Base-by-base conservation (phyloP, 1,140 invertebrate species). In the Leptoteleia sp. region DNA sequence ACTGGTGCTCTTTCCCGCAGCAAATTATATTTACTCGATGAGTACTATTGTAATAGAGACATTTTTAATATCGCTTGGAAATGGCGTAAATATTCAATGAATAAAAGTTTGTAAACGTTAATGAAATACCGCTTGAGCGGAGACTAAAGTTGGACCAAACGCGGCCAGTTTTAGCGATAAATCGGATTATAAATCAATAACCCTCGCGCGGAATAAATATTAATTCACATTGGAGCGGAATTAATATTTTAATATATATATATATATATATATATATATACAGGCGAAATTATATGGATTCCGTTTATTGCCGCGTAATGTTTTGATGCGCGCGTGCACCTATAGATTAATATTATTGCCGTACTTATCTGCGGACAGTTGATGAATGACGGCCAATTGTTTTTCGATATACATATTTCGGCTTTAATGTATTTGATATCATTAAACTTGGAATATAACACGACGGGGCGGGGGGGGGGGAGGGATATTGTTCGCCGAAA, bases 101-200 rank as follows among this genome's bases (percentile, higher is more conserved):
- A 54, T 50, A 52, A 70, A 71, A 50, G 45, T 71, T 71, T 71
- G 47, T 37, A 62, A 40, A 71, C 31, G 67, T 54, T 37, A 61
- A 71, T 54, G 55, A 50, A 71, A 71, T 54, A 71, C 45, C 31
- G 45, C 19, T 35, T 15, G 40, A 29, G 31, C 22, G 12, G 25
- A 45, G 42, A 8, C 29, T 11, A 27, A 71, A 47, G 29, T 42
- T 16, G 54, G 45, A 22, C 22, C 52, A 16, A 50, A 25, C 22
- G 22, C 22, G 22, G 16, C 37, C 37, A 45, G 33, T 54, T 54
- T 33, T 61, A 47, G 47, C 67, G 67, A 62, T 71, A 71, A 71
- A 71, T 72, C 57, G 68, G 68, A 72, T 72, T 72, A 64, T 64
- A 64, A 72, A 45, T 55, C 57, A 62, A 72, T 64, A 72, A 64